Evolutionary conservation across 2,888 invertebrate genomes (phyloP).

Genomic region (Stegophylla sp.): DNA sequence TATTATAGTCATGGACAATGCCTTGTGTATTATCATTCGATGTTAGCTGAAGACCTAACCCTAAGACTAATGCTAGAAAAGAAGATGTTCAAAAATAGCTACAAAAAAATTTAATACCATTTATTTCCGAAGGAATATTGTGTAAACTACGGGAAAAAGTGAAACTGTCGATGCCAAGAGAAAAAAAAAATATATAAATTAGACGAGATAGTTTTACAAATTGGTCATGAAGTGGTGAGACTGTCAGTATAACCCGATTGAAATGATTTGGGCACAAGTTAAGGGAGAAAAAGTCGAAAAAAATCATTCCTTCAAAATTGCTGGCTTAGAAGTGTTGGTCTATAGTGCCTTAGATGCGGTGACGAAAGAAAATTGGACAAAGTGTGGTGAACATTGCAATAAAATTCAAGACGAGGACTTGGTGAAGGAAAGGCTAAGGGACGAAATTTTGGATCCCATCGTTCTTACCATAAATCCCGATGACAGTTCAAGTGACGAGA

Average conservation of each 20-base stretch:
- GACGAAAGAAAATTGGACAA: no score
- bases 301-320: no score
- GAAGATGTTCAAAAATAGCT: background rate
- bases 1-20: background rate
- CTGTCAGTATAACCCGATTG: no score
- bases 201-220: no score
- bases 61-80: background rate
- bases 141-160: background rate
- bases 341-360: no score
- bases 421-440: background rate
- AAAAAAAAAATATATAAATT: no score
- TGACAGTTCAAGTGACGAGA: slow-evolving; percentile 10
- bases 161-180: background rate
- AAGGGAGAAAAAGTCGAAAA: no score
- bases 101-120: background rate
- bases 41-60: no score
- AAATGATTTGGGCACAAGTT: no score
- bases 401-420: background rate
- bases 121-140: background rate
- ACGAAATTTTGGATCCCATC: background rate
- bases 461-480: background rate
- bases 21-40: no score
- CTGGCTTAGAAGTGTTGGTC: no score
- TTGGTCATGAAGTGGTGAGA: no score
- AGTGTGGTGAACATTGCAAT: background rate